These are phyloP conservation scores for Heliangelus exortis DNA, from an alignment of 2,797 vertebrate genomes.

Conservation along the genomic window DNA sequence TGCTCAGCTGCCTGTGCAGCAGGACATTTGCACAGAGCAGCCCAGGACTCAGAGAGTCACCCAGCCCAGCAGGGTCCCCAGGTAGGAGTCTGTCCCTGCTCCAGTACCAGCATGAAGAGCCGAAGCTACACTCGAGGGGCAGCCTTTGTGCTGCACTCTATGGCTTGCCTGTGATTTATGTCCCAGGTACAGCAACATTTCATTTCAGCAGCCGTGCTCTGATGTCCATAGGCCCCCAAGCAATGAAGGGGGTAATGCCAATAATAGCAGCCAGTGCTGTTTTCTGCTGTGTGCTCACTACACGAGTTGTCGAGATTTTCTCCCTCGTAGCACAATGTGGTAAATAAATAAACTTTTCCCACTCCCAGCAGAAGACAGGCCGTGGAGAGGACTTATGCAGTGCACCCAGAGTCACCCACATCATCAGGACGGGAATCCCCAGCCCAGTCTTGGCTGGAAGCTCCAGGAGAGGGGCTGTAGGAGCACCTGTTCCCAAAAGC, in stretches of 20 bases:
- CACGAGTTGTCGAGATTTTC: rapidly evolving
- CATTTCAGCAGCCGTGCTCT: not conserved
- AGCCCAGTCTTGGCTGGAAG: not conserved
- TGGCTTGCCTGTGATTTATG: not conserved
- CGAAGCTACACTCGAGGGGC: not conserved
- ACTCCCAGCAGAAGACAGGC: not conserved
- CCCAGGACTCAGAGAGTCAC: not conserved
- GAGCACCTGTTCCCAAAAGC: not conserved
- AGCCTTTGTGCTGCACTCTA: not conserved
- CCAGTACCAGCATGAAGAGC: not conserved
- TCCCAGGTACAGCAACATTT: not conserved
- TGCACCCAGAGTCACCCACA: rapidly evolving
- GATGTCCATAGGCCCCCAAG: not conserved
- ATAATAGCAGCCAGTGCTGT: not conserved
- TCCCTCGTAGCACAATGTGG: not conserved
- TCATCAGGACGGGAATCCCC: not conserved
- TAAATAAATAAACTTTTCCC: not conserved
- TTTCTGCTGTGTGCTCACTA: not conserved
- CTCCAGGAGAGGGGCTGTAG: not conserved
- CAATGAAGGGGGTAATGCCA: not conserved
- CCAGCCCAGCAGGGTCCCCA: not conserved
- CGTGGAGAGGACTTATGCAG: not conserved
- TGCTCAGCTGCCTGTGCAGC: not conserved
- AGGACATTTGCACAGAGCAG: not conserved
- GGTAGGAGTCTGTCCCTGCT: not conserved